phyloP scores from a whole-genome alignment of 2,113 vertebrate genomes.

The Perca flavescens region DNA sequence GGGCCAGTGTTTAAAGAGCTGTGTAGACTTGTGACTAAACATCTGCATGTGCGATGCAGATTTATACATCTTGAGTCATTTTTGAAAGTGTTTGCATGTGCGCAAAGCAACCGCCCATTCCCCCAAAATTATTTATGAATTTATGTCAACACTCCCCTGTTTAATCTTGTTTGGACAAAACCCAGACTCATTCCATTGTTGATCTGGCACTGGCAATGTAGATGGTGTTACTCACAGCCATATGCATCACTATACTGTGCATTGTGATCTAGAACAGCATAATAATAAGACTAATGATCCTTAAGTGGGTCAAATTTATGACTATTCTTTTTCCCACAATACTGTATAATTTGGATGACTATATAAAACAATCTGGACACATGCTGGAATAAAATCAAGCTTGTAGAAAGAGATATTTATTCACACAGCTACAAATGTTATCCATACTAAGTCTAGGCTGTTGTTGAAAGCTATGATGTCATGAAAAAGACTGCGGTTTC shows the following conservation, averaged over 20 bases:
- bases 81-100: conserved; percentile 61
- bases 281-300: conserved; percentile 44
- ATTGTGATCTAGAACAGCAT: conserved; percentile 20
- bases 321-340: conserved; percentile 26
- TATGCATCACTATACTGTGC: conserved; percentile 9
- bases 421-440: conserved; percentile 23
- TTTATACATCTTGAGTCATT: conserved; percentile 48
- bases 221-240: conserved; percentile 32
- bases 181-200: conserved; percentile 61
- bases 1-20: conserved; percentile 14
- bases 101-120: conserved; percentile 29
- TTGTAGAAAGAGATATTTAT: conserved; percentile 10
- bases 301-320: conserved; percentile 46
- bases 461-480: conserved; percentile 48
- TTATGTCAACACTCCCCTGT: conserved; percentile 60
- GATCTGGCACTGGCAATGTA: conserved; percentile 30
- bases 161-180: conserved; percentile 73
- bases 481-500: conserved; percentile 26
- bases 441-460: neutral
- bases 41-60: conserved; percentile 47
- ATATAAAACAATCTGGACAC: conserved; percentile 14
- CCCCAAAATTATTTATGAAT: conserved; percentile 59
- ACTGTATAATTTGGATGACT: conserved; percentile 5
- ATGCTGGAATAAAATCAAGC: conserved; percentile 14
- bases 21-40: neutral